Evolutionary conservation across 2,113 vertebrate species (phyloP).

Genomic region (Microtus pennsylvanicus): DNA sequence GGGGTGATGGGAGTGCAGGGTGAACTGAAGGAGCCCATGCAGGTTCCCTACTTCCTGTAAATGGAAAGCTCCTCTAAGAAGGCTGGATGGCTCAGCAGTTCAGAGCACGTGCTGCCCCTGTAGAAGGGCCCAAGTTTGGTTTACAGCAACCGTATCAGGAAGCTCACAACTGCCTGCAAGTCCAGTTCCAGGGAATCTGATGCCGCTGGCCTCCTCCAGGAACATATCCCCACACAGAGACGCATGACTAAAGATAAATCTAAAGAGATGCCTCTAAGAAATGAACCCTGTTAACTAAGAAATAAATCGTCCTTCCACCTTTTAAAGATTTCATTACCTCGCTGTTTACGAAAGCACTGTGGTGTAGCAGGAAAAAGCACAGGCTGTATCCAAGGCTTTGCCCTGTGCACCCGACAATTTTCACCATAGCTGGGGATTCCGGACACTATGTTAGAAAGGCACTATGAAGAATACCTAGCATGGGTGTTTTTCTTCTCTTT

Average conservation of each 20-base stretch:
- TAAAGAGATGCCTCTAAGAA: background rate
- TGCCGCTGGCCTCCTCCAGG: too few relatives aligned
- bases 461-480: conserved; percentile 14
- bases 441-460: background rate
- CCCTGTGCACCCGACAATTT: background rate
- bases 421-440: conserved; percentile 17
- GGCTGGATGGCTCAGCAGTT: background rate
- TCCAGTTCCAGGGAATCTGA: background rate
- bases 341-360: background rate
- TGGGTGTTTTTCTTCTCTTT: background rate
- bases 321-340: background rate
- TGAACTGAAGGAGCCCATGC: fast-evolving
- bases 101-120: background rate
- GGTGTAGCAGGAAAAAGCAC: conserved; percentile 53
- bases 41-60: background rate
- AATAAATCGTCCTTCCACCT: background rate
- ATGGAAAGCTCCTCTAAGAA: background rate
- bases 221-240: background rate
- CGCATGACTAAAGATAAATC: background rate
- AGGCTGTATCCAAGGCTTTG: conserved; percentile 44
- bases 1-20: fast-evolving
- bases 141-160: background rate
- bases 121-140: background rate
- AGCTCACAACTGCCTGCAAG: background rate
- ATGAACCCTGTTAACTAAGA: background rate